Evolutionary conservation across 2,888 invertebrate genomes (phyloP), one percentile per base, ranked within the genome.

Genomic region (Dryocosmus kuriphilus): DNA sequence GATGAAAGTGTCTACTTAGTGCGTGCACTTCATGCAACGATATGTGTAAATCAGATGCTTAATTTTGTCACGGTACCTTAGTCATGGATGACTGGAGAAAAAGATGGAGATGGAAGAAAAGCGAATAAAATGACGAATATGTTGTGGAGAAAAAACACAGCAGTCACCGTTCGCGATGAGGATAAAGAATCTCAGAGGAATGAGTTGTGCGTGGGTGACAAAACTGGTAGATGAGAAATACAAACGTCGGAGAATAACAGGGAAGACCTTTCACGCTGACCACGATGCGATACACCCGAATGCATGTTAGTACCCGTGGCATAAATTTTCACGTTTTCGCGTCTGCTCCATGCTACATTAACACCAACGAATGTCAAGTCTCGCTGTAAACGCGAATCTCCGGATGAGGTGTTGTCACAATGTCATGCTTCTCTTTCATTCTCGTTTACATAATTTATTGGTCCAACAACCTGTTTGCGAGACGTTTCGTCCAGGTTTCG

Each of bases 181-280:
- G 77, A 80, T 62, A 82, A 81, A 80, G 83, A 84, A 86, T 86
- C 84, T 82, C 82, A 73, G 67, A 77, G 65, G 82, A 80, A 74
- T 82, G 78, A 74, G 63, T n/a, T 32, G 77, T 80, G 87, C 87
- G 89, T 88, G 89, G 88, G 89, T 88, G 88, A 87, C 88, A 81
- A 84, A 87, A 87, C 87, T 89, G 87, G 90, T 88, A 87, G 88
- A 90, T 88, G 89, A 89, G 89, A 90, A 90, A 88, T 87, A 87
- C 89, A 90, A 90, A 89, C 89, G 88, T 83, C 81, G 82, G 84
- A n/a, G 85, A 76, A 77, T 80, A 79, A 79, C 81, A 73, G 78
- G 77, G 78, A 78, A 78, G 79, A 76, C 63, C 79, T 80, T 80
- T 80, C 78, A 77, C 77, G 71, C 80, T 78, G 80, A 79, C 78